phyloP scores from a whole-genome alignment of 2,797 vertebrate genomes.

The Brotula barbata region DNA sequence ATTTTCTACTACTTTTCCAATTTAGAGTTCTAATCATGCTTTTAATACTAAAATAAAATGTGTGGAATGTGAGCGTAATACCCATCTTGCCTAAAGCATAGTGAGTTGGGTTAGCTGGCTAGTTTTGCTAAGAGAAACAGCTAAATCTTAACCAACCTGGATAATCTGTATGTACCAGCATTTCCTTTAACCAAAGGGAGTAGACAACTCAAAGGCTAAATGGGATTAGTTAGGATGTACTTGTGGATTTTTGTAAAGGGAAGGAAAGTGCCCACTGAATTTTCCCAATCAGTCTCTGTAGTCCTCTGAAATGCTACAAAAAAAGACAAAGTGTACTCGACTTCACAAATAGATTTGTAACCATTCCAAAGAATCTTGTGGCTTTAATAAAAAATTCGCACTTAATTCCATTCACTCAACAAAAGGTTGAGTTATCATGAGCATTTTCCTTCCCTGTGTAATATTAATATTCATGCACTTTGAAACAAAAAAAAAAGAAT shows the following conservation, averaged over 20 bases:
- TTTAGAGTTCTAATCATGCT: slow-evolving; percentile 32
- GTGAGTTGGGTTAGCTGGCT: slow-evolving; percentile 24
- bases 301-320: slow-evolving; percentile 13
- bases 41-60: slow-evolving; percentile 23
- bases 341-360: slow-evolving; percentile 28
- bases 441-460: slow-evolving; percentile 36
- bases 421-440: slow-evolving; percentile 18
- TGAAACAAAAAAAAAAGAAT: slow-evolving; percentile 53
- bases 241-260: slow-evolving; percentile 23
- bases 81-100: slow-evolving; percentile 23
- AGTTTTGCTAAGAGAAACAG: slow-evolving; percentile 25
- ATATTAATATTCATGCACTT: slow-evolving; percentile 53
- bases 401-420: slow-evolving; percentile 26
- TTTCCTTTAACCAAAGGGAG: slow-evolving; percentile 61
- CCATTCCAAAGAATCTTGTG: slow-evolving; percentile 67
- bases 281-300: slow-evolving; percentile 26
- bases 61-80: slow-evolving; percentile 17
- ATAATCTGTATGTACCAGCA: slow-evolving; percentile 26
- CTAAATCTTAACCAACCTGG: slow-evolving; percentile 34
- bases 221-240: slow-evolving; percentile 20
- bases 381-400: slow-evolving; percentile 62
- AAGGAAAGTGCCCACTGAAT: slow-evolving; percentile 33
- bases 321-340: slow-evolving; percentile 11
- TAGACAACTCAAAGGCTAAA: slow-evolving; percentile 11
- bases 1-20: slow-evolving; percentile 30